Evolutionary conservation across 2,797 vertebrate species (phyloP).

Genomic region (Chelidonichthys spinosus): DNA sequence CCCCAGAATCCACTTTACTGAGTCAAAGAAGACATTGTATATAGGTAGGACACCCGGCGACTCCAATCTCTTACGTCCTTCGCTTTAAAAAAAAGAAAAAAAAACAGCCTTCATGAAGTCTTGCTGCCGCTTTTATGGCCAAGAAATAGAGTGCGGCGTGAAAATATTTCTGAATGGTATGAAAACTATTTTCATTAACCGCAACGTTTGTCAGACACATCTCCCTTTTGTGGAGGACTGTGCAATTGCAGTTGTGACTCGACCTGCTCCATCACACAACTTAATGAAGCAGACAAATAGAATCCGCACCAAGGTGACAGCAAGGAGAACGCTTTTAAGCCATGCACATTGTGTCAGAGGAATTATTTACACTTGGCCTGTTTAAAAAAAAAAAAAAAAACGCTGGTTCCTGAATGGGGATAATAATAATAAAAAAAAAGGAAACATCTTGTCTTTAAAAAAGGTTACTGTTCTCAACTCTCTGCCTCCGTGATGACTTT

Average conservation of each 20-base stretch:
- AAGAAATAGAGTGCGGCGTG: not conserved
- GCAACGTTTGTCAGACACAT: slow-evolving; percentile 9
- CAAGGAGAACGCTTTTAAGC: slow-evolving; percentile 25
- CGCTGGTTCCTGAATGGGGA: too few species aligned
- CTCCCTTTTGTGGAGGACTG: not conserved
- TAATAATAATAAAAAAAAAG: not conserved
- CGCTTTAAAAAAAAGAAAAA: not conserved
- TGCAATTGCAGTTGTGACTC: slow-evolving; percentile 8
- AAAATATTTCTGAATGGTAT: not conserved
- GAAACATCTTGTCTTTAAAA: not conserved
- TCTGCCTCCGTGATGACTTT: not conserved
- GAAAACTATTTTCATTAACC: slow-evolving; percentile 3
- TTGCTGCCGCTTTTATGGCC: not conserved
- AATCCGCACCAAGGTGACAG: slow-evolving; percentile 35
- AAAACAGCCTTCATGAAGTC: not conserved
- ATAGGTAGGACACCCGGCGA: not conserved
- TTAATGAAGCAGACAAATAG: slow-evolving; percentile 34
- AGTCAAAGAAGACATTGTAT: slow-evolving; percentile 5
- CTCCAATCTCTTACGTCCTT: not conserved
- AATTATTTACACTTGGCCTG: not conserved
- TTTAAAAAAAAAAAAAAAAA: not conserved
- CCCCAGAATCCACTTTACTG: not conserved
- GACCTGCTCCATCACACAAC: slow-evolving; percentile 23
- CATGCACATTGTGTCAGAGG: not conserved
- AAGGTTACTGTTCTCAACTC: not conserved